These are phyloP conservation scores for Brienomyrus brachyistius DNA, from an alignment of 2,113 vertebrate species.

Conservation along the genomic window DNA sequence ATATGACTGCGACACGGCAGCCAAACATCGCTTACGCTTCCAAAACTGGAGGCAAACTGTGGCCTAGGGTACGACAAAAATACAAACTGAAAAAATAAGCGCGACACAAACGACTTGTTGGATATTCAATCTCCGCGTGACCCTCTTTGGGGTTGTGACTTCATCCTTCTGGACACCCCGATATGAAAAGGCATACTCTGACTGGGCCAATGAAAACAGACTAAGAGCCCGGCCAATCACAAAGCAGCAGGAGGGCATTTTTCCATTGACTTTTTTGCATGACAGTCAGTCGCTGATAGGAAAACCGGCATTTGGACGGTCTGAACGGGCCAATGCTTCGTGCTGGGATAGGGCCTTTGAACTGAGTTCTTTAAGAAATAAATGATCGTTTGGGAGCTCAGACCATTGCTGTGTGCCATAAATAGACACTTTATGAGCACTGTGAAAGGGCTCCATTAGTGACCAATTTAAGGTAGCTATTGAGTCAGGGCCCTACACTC, in stretches of 20 bases:
- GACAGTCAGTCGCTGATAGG: neutral
- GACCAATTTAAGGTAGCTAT: neutral
- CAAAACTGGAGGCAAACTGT: neutral
- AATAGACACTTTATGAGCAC: neutral
- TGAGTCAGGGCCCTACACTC: neutral
- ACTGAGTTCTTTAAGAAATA: neutral
- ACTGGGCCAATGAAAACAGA: neutral
- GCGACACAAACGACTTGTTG: neutral
- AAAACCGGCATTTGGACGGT: constrained; percentile 32
- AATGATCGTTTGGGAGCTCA: neutral
- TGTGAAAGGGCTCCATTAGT: neutral
- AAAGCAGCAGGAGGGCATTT: constrained; percentile 9
- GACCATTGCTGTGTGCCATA: neutral
- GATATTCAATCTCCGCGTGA: neutral
- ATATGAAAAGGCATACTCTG: neutral
- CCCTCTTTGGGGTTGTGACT: neutral
- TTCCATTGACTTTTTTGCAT: neutral
- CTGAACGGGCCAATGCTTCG: constrained; percentile 29
- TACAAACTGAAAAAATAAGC: neutral
- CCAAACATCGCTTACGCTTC: neutral
- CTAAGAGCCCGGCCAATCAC: neutral
- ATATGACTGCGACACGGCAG: neutral
- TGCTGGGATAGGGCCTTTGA: constrained; percentile 34
- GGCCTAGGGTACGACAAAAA: neutral
- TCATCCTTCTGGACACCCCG: neutral